Conservation (phyloP, 2,888 invertebrate genomes). For the Theretra japonica region DNA sequence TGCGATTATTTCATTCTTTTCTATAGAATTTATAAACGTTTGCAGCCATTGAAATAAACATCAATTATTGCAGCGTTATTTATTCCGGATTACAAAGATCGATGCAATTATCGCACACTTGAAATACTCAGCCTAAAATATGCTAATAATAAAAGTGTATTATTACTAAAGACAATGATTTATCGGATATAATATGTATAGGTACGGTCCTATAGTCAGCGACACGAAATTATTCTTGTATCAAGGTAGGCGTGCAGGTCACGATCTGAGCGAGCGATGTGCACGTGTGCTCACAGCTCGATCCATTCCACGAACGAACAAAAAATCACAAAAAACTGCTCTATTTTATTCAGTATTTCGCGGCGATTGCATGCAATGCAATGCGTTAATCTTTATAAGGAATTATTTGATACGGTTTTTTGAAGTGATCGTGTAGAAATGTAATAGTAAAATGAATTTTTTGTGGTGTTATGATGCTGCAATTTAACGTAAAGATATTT, state of each 20-base stretch:
- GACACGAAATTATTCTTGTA: conserved; percentile 27
- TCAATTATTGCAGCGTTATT: too few species aligned
- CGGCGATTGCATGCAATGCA: not conserved
- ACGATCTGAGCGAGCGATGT: conserved; percentile 53
- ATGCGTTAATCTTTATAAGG: not conserved
- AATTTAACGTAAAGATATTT: too few species aligned
- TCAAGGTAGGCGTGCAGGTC: conserved; percentile 46
- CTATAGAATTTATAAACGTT: too few species aligned
- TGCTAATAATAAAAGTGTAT: not conserved
- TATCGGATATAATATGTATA: conserved; percentile 19
- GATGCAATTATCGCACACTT: not conserved
- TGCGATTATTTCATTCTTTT: too few species aligned
- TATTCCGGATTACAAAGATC: too few species aligned
- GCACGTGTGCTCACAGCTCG: conserved; percentile 48
- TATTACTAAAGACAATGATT: not conserved
- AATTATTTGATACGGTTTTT: not conserved
- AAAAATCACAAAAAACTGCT: conserved; percentile 17
- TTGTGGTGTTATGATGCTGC: too few species aligned
- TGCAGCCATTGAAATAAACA: too few species aligned
- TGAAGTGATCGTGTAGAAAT: not conserved
- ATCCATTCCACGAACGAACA: conserved; percentile 27
- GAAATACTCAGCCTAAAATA: not conserved
- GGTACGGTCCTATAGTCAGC: not conserved
- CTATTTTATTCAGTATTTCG: conserved; percentile 13
- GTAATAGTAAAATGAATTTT: not conserved